These are phyloP conservation scores for Cryptotermes secundus DNA, from an alignment of 1,140 invertebrate species.

Conservation along the genomic window DNA sequence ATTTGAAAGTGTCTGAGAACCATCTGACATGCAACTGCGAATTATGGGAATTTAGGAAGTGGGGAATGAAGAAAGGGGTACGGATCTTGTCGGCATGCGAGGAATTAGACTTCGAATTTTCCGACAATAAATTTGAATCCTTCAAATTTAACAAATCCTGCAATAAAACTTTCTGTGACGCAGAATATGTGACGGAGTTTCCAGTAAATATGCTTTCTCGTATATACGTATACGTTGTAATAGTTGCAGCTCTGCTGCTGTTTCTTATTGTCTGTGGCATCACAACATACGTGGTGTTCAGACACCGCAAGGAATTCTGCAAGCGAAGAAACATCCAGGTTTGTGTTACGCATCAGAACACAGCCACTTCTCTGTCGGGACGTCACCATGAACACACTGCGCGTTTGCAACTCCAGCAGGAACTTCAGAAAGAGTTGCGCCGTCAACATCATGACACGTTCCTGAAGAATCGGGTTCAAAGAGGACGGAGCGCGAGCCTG, in stretches of 20 bases:
- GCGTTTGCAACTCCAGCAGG: background rate
- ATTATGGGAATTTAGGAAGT: background rate
- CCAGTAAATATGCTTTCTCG: background rate
- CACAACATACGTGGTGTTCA: background rate
- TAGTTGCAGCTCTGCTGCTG: background rate
- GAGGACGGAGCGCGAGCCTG: background rate
- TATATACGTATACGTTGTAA: background rate
- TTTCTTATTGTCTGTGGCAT: background rate
- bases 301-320: background rate
- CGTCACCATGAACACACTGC: background rate
- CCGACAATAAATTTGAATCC: background rate
- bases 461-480: background rate
- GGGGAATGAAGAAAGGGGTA: background rate
- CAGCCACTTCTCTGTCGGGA: background rate
- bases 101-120: background rate
- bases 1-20: background rate
- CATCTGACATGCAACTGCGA: background rate
- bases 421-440: background rate
- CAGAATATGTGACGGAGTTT: background rate
- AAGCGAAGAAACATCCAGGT: background rate
- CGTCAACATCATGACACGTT: background rate
- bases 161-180: background rate
- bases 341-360: background rate
- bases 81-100: background rate
- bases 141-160: background rate